Conservation (phyloP, 1,140 invertebrate genomes). For the Maconellicoccus hirsutus region DNA sequence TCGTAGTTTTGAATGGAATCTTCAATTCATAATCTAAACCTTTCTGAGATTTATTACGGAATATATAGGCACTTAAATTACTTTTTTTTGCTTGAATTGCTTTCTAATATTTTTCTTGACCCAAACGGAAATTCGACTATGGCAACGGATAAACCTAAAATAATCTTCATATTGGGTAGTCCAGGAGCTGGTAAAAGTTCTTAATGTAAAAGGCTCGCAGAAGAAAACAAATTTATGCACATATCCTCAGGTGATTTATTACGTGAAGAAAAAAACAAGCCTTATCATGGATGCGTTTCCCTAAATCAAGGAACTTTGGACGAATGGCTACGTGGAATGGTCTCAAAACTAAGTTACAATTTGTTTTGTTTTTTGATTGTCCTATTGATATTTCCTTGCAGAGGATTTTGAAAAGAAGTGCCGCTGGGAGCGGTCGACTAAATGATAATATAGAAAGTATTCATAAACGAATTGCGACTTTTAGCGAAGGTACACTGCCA, state of each 20-base stretch:
- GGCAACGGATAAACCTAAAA: slow-evolving; percentile 50
- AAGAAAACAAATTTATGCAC: slow-evolving; percentile 83
- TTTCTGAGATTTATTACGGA: too few species aligned
- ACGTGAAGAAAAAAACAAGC: slow-evolving; percentile 72
- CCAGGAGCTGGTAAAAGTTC: slow-evolving; percentile 98
- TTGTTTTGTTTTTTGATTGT: slow-evolving; percentile 92
- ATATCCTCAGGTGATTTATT: slow-evolving; percentile 97
- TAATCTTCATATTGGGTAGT: slow-evolving; percentile 93
- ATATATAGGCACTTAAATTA: too few species aligned
- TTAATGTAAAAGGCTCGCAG: slow-evolving; percentile 79
- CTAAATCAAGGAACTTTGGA: slow-evolving; percentile 92
- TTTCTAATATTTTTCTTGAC: too few species aligned
- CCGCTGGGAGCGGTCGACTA: slow-evolving; percentile 77
- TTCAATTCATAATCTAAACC: too few species aligned
- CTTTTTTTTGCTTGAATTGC: too few species aligned
- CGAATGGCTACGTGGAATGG: slow-evolving; percentile 84
- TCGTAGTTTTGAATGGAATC: too few species aligned
- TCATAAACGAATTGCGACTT: slow-evolving; percentile 82
- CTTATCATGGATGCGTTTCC: slow-evolving; percentile 98
- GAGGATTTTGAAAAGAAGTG: slow-evolving; percentile 38
- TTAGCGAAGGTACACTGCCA: slow-evolving; percentile 79
- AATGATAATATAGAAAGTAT: slow-evolving; percentile 92
- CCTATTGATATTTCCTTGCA: slow-evolving; percentile 46
- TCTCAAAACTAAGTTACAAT: slow-evolving; percentile 69
- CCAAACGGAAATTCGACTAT: background rate